These are phyloP conservation scores for Heterocephalus glaber DNA, from an alignment of 2,113 vertebrate genomes.

Conservation along the genomic window DNA sequence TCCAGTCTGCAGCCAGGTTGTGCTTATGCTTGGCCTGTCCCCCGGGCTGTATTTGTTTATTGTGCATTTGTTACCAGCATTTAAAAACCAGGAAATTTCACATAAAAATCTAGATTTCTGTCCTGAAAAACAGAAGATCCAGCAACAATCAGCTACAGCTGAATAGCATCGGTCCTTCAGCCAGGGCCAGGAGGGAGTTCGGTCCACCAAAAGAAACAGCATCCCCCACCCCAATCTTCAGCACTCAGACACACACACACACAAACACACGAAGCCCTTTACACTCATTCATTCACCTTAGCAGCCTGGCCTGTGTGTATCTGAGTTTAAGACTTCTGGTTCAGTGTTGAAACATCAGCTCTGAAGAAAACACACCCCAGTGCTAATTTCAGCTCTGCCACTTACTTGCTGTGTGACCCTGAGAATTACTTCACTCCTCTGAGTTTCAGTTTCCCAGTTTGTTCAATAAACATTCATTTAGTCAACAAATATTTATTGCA, in stretches of 20 bases:
- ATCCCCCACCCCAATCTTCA: neutral
- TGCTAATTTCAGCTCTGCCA: neutral
- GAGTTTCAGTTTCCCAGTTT: slow-evolving; percentile 25
- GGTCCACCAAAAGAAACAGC: neutral
- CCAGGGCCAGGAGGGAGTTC: neutral
- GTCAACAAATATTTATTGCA: slow-evolving; percentile 15
- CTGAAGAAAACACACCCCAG: neutral
- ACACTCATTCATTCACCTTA: neutral
- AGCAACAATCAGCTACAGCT: slow-evolving; percentile 50
- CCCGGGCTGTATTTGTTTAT: neutral
- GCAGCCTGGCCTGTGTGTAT: neutral
- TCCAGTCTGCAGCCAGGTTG: neutral
- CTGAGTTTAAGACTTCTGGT: neutral
- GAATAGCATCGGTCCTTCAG: neutral
- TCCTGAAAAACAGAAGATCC: slow-evolving; percentile 24
- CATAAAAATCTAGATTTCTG: slow-evolving; percentile 49
- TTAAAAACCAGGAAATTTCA: slow-evolving; percentile 61
- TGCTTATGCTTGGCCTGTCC: neutral
- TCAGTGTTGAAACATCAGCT: neutral
- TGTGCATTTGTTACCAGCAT: neutral
- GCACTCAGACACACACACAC: neutral
- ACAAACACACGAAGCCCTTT: neutral
- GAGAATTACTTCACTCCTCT: neutral
- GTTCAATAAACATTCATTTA: neutral
- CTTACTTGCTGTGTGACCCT: neutral